Percentiles rank a stretch among this genome's conserved stretches.
Conservation (phyloP, 2,888 invertebrate genomes). For the Trichogramma dendrolimi region DNA sequence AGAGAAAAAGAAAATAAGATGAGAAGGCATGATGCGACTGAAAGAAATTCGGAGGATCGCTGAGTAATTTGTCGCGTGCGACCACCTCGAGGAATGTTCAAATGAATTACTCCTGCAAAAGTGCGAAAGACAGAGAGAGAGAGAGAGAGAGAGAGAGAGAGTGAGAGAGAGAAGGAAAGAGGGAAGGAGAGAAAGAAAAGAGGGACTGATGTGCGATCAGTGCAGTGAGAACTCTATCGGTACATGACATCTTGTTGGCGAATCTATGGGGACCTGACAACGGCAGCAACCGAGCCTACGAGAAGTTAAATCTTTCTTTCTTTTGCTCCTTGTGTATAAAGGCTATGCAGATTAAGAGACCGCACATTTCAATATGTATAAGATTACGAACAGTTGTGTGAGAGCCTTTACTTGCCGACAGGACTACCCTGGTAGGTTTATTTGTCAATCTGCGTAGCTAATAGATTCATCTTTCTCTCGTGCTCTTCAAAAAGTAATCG, state of each 20-base stretch:
- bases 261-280: slow-evolving; percentile 40
- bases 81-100: slow-evolving; percentile 53
- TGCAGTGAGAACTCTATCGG: slow-evolving; percentile 46
- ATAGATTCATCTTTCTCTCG: slow-evolving; percentile 48
- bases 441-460: slow-evolving; percentile 50
- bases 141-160: slow-evolving; percentile 30
- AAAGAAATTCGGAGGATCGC: slow-evolving; percentile 43
- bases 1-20: neutral
- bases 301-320: too few relatives aligned
- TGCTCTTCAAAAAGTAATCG: slow-evolving; percentile 29
- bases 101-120: slow-evolving; percentile 47
- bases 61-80: slow-evolving; percentile 52
- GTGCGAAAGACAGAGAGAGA: slow-evolving; percentile 4
- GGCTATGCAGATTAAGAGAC: too few relatives aligned
- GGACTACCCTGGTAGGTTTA: slow-evolving; percentile 46
- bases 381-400: slow-evolving; percentile 30
- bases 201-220: slow-evolving; percentile 18
- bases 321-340: too few relatives aligned
- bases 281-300: neutral
- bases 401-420: slow-evolving; percentile 43
- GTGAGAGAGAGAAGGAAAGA: slow-evolving; percentile 26
- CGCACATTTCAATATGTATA: slow-evolving; percentile 7
- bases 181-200: slow-evolving; percentile 23
- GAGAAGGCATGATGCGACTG: slow-evolving; percentile 27
- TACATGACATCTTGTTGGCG: slow-evolving; percentile 52